These are phyloP conservation scores for Solea solea DNA, from an alignment of 2,113 vertebrate genomes.

Conservation along the genomic window DNA sequence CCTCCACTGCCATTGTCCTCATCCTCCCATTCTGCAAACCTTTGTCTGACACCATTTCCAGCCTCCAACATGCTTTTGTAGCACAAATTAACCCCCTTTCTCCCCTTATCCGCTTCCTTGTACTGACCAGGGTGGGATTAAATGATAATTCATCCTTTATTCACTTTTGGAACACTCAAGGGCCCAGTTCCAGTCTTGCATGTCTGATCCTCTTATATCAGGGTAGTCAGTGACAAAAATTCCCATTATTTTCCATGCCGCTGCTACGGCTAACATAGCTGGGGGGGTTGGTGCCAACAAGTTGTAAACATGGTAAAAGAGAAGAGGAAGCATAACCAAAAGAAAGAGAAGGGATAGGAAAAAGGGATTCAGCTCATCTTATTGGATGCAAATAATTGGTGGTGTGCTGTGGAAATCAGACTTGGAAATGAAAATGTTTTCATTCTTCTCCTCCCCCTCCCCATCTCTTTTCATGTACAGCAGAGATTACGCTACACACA, in stretches of 20 bases:
- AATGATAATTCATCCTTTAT: conserved; percentile 76
- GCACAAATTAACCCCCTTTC: conserved; percentile 51
- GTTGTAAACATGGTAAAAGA: conserved; percentile 70
- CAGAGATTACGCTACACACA: conserved; percentile 12
- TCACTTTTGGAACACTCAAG: conserved; percentile 72
- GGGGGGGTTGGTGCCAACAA: conserved; percentile 38
- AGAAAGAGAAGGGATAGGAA: conserved; percentile 7
- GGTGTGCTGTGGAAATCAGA: conserved; percentile 4
- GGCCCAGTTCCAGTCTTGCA: conserved; percentile 75
- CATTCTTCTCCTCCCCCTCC: background rate
- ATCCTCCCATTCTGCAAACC: conserved; percentile 35
- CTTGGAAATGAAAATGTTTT: conserved; percentile 20
- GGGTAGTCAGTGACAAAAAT: conserved; percentile 64
- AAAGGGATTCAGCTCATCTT: conserved; percentile 15
- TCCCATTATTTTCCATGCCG: conserved; percentile 51
- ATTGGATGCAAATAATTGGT: conserved; percentile 25
- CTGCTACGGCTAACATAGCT: conserved; percentile 46
- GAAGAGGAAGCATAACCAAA: conserved; percentile 37
- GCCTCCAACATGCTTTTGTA: conserved; percentile 46
- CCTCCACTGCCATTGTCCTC: conserved; percentile 24
- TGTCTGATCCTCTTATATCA: conserved; percentile 81
- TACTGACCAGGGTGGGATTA: conserved; percentile 69
- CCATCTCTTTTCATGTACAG: conserved; percentile 15
- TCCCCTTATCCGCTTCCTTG: conserved; percentile 47
- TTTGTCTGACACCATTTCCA: conserved; percentile 55